Base-by-base conservation (phyloP, 37 sponge, comb jelly and placozoan genomes). In the Geodia barretti region DNA sequence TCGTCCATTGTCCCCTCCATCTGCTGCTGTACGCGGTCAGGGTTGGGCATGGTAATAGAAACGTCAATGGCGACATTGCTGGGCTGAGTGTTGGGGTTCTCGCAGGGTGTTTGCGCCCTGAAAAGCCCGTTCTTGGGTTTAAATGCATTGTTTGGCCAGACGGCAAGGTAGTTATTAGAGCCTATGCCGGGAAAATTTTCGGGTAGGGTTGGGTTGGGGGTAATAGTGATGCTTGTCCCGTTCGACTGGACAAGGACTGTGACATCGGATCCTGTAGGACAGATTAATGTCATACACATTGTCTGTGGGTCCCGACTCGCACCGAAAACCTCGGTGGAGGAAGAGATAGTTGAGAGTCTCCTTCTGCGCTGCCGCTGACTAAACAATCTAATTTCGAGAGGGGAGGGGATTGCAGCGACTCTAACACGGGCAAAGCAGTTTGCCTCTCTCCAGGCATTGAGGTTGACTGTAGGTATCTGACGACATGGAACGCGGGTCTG, bases 401-500 rank as follows among this genome's bases (percentile, higher is more conserved):
- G 54, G 14, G 54, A 17, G 14, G 7, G 7, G 7, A 47, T 47
- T 7, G 54, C 11, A 7, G 14, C 14, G 14, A 84, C 39, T 0
- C 62, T 7, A 2, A 34, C 77, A 33, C 77, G 61, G 62, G 67
- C 61, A 29, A 30, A 76, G 41, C 84, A 84, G 32, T 8, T 37
- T 8, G 36, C 70, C 67, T 89, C 89, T 3, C 34, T 54, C 83
- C 83, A 89, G 7, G 36, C 21, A 0, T 11, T 24, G 24, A 82
- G 71, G 61, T 90, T 74, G 2, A 85, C 21, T 2, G 73, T 26
- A 24, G 86, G 86, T 0, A 90, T 31, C 7, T 29, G 19, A 29
- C 1, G 0, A 42, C 92, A 92, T 19, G 36, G 29, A 1, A 87
- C 81, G 29, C 81, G 68, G 2, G 75, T 32, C 36, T 87, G 64